Evolutionary conservation across 1,140 invertebrate genomes (phyloP).

Genomic region (Mercenaria mercenaria): DNA sequence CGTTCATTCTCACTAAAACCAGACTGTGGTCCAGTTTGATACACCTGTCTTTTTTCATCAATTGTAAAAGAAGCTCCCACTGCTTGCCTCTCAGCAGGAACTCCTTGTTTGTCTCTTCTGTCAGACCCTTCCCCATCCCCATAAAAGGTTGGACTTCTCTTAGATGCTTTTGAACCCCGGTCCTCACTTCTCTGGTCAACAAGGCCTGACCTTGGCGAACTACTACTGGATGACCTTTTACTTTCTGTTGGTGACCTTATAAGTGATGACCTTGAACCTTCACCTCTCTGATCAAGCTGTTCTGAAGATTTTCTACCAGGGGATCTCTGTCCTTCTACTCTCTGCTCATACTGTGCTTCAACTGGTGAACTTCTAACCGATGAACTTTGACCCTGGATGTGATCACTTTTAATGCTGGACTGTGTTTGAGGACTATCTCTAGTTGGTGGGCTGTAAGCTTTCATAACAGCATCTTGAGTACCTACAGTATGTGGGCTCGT

Average conservation of each 20-base stretch:
- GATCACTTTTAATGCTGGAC: not conserved
- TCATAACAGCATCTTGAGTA: not conserved
- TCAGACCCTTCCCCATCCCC: not conserved
- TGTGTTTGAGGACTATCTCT: constrained; percentile 28
- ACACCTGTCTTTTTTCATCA: constrained; percentile 31
- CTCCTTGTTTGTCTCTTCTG: not conserved
- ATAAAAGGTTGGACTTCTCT: constrained; percentile 21
- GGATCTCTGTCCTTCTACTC: constrained; percentile 16
- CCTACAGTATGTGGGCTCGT: not conserved
- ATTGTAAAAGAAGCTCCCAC: not conserved
- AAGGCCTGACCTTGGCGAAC: not conserved
- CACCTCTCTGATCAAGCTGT: not conserved
- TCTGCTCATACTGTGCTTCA: not conserved
- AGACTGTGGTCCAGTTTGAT: not conserved
- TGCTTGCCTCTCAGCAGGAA: not conserved
- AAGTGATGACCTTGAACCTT: not conserved
- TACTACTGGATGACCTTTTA: constrained; percentile 10
- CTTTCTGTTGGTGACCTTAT: not conserved
- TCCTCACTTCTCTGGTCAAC: not conserved
- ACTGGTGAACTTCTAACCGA: not conserved
- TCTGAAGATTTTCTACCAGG: not conserved
- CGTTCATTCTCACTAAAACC: not conserved
- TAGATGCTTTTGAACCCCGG: not conserved
- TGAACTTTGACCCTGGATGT: not conserved
- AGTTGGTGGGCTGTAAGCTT: constrained; percentile 39